Conservation (phyloP, 2,888 invertebrate genomes). For the Sarcophaga caerulescens region DNA sequence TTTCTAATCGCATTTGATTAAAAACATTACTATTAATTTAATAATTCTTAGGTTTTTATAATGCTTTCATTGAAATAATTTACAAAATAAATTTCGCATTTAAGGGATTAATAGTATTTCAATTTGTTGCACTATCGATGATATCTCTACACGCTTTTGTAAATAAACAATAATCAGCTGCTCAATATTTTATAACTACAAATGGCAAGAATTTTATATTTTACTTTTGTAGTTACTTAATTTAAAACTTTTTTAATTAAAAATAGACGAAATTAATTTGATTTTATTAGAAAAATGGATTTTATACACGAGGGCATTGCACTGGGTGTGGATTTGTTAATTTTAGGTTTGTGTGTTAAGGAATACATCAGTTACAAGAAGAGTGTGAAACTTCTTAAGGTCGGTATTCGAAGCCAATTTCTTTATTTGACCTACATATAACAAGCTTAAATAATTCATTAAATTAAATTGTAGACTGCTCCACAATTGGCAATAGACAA, state of each 20-base stretch:
- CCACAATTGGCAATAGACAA: conserved; percentile 87
- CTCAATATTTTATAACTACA: conserved; percentile 21
- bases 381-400: conserved; percentile 87
- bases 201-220: background rate
- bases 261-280: background rate
- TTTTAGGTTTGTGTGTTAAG: conserved; percentile 88
- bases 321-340: conserved; percentile 88
- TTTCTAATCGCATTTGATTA: too few species aligned
- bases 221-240: conserved; percentile 12
- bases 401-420: conserved; percentile 76
- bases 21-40: too few species aligned
- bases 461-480: conserved; percentile 84
- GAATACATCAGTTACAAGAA: conserved; percentile 89
- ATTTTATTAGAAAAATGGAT: conserved; percentile 84
- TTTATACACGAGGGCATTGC: conserved; percentile 89
- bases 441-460: too few species aligned
- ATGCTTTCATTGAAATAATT: too few species aligned
- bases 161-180: conserved; percentile 34
- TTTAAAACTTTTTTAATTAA: conserved; percentile 7
- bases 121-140: background rate
- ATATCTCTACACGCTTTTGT: background rate
- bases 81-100: too few species aligned
- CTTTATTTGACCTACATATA: too few species aligned
- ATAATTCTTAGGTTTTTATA: too few species aligned
- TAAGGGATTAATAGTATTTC: too few species aligned